A percentile compares a stretch with the other conserved stretches of the same genome.
Evolutionary conservation across 2,888 invertebrate species (phyloP).

Genomic region (Aromia moschata): DNA sequence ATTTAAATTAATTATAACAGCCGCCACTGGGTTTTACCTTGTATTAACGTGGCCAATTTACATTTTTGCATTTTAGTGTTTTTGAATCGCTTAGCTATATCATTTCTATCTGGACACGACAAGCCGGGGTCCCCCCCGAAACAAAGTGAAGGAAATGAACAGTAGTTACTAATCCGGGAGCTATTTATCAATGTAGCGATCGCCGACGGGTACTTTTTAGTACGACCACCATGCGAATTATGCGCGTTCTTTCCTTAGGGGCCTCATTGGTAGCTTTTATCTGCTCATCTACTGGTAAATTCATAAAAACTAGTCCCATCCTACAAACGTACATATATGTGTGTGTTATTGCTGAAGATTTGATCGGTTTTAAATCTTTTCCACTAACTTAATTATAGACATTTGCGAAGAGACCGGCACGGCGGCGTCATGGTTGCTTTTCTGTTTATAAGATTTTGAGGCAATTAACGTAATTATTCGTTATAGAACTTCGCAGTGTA

Average conservation of each 20-base stretch:
- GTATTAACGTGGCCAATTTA: slow-evolving; percentile 20
- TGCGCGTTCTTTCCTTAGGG: not conserved
- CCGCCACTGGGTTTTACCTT: slow-evolving; percentile 22
- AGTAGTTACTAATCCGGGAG: slow-evolving; percentile 42
- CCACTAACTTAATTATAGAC: not conserved
- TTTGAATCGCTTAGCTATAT: too few species aligned
- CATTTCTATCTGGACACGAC: slow-evolving; percentile 23
- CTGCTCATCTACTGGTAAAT: not conserved
- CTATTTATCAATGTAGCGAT: slow-evolving; percentile 35
- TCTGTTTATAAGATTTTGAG: not conserved
- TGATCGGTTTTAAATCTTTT: not conserved
- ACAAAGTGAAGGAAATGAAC: slow-evolving; percentile 45
- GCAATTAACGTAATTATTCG: too few species aligned
- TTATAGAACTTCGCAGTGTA: too few species aligned
- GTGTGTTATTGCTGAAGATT: not conserved
- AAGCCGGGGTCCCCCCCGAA: slow-evolving; percentile 34
- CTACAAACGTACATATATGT: not conserved
- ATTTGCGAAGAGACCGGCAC: not conserved
- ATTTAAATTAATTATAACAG: too few species aligned
- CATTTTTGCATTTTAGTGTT: slow-evolving; percentile 31
- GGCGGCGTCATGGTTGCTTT: not conserved
- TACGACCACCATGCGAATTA: not conserved
- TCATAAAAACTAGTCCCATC: not conserved
- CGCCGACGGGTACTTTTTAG: slow-evolving; percentile 3
- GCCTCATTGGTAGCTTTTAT: not conserved